These are phyloP conservation scores for Stigmatopora nigra DNA, from an alignment of 2,113 vertebrate genomes.

Conservation along the genomic window DNA sequence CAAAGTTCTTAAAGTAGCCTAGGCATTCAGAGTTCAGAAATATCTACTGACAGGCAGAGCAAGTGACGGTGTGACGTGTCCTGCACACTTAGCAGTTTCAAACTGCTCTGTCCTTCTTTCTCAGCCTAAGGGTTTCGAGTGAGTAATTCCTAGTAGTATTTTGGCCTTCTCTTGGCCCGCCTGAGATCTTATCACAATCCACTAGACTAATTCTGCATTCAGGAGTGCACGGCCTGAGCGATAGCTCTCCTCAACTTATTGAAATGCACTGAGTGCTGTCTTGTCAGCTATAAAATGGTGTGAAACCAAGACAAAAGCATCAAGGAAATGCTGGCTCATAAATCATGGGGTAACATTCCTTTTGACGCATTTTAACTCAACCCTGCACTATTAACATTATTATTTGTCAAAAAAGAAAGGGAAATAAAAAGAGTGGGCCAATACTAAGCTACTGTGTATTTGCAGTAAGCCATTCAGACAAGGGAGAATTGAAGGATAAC, in stretches of 20 bases:
- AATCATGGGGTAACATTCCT: conserved; percentile 60
- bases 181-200: conserved; percentile 69
- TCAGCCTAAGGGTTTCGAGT: conserved; percentile 52
- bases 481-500: conserved; percentile 39
- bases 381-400: conserved; percentile 57
- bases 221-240: conserved; percentile 57
- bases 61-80: conserved; percentile 29
- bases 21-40: conserved; percentile 18
- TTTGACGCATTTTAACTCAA: conserved; percentile 58
- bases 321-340: conserved; percentile 60
- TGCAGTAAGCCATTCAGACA: conserved; percentile 53
- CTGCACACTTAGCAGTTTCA: conserved; percentile 35
- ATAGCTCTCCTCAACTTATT: conserved; percentile 67
- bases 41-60: conserved; percentile 19
- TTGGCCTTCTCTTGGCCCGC: conserved; percentile 68
- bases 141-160: conserved; percentile 66
- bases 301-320: conserved; percentile 62
- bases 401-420: conserved; percentile 45
- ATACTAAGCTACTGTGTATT: conserved; percentile 41
- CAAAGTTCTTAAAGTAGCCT: conserved; percentile 20
- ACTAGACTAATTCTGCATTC: conserved; percentile 66
- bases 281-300: conserved; percentile 69
- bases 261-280: conserved; percentile 63
- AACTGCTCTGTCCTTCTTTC: conserved; percentile 40
- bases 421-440: conserved; percentile 22